Base-by-base conservation (phyloP, 2,113 vertebrate species). In the Ceuthmochares aereus region DNA sequence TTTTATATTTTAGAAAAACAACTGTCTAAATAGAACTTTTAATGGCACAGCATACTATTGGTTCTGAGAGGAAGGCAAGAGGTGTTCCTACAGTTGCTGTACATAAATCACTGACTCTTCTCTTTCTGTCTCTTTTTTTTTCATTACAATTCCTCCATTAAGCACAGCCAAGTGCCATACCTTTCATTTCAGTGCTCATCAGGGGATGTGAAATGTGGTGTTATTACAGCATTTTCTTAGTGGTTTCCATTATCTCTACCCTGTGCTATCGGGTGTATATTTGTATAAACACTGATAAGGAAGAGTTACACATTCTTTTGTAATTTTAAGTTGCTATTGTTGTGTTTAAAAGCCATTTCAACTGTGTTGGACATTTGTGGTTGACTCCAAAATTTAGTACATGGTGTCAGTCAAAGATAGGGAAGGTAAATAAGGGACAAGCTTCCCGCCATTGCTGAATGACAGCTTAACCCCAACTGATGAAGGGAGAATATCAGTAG, bases 41-140 rank as follows among this genome's bases (percentile, higher is more conserved):
- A 63, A 19, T 42, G 68, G 59, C 30, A 10, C 21, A 85, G 26
- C 19, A 42, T 1, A 0, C 21, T 66, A 0, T 36, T 17, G 34
- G 56, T 73, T 69, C 54, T 43, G 47, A 91, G 76, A 81, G 47
- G 47, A 88, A 90, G 36, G 37, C 36, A 74, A 69, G 42, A 70
- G 32, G 19, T 86, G 32, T 51, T 70, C 36, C 34, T 84, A 1
- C 37, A 74, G 18, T 73, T 86, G 26, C 70, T 88, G 87, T 58
- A 20, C 20, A 12, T 72, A 60, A 76, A 76, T 92, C 16, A 62
- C 10, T 9, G 62, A 14, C 49, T 55, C 21, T 37, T 91, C 49
- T 14, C 40, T 91, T 74, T 83, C 63, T 76, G 29, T 80, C 17
- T 62, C 17, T 10, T 27, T 63, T 32, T 49, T 15, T n/a, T 36